These are phyloP conservation scores for Gallinago stenura DNA, from an alignment of 2,797 vertebrate species.

Conservation along the genomic window DNA sequence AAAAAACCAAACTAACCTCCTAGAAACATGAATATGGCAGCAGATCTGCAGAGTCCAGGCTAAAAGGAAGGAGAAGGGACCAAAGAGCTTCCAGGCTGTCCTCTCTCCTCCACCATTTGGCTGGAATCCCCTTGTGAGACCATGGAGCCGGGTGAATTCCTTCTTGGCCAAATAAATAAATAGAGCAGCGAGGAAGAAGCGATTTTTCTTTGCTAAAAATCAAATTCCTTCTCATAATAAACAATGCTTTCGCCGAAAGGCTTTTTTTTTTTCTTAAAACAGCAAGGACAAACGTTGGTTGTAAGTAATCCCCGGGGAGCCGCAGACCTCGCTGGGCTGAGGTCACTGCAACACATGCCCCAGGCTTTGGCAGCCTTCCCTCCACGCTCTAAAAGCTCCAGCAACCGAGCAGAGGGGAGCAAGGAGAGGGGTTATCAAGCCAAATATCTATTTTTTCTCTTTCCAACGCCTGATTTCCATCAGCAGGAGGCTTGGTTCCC, in stretches of 20 bases:
- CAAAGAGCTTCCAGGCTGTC: not conserved
- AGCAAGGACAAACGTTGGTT: not conserved
- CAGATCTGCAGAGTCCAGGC: not conserved
- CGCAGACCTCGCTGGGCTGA: not conserved
- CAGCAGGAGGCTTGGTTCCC: not conserved
- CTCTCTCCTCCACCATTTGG: not conserved
- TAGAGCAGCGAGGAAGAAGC: not conserved
- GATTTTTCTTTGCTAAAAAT: not conserved
- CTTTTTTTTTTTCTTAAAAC: not conserved
- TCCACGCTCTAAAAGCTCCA: not conserved
- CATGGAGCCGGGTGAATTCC: not conserved
- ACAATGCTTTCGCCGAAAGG: not conserved
- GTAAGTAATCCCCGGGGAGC: not conserved
- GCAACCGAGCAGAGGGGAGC: not conserved
- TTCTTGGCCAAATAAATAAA: slow-evolving; percentile 30
- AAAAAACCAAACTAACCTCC: not conserved
- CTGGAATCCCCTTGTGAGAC: not conserved
- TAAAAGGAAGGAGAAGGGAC: not conserved
- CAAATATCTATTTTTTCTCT: not conserved
- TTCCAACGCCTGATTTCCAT: not conserved
- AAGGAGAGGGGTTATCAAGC: not conserved
- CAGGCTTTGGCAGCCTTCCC: not conserved
- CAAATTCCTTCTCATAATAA: not conserved
- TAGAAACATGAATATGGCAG: not conserved
- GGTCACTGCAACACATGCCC: not conserved